These are phyloP conservation scores for Caenorhabditis sinica DNA, from an alignment of 2,888 invertebrate species.

Conservation along the genomic window DNA sequence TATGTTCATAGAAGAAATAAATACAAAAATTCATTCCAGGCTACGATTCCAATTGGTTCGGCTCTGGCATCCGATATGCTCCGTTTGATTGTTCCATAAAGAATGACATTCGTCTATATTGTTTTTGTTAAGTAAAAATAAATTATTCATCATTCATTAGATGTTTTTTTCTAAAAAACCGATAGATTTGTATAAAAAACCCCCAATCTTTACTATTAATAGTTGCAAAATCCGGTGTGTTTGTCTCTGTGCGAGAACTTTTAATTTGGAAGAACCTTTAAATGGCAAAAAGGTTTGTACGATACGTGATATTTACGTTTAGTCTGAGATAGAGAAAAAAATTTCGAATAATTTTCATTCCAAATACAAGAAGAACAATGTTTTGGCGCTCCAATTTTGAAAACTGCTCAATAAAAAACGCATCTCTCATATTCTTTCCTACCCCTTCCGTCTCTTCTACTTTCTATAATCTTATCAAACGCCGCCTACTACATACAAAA, in stretches of 20 bases:
- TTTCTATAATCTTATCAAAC: neutral
- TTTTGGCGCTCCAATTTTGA: neutral
- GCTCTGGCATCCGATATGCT: constrained; percentile 50
- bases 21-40: constrained; percentile 4
- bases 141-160: neutral
- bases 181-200: too few species aligned
- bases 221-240: too few species aligned
- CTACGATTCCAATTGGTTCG: constrained; percentile 39
- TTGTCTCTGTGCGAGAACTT: too few species aligned
- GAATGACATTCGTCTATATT: neutral
- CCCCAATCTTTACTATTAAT: too few species aligned
- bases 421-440: neutral
- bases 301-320: too few species aligned
- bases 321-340: too few species aligned
- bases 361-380: too few species aligned
- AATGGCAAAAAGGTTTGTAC: too few species aligned
- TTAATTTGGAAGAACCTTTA: too few species aligned
- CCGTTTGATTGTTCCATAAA: constrained; percentile 49
- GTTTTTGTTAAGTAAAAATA: neutral
- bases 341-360: too few species aligned
- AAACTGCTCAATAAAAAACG: neutral
- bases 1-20: too few species aligned
- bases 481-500: constrained; percentile 1
- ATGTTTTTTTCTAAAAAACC: too few species aligned
- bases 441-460: neutral